Percentiles rank a stretch among this genome's conserved stretches.
Conservation (phyloP, 2,113 vertebrate genomes). For the Cinclus cinclus region DNA sequence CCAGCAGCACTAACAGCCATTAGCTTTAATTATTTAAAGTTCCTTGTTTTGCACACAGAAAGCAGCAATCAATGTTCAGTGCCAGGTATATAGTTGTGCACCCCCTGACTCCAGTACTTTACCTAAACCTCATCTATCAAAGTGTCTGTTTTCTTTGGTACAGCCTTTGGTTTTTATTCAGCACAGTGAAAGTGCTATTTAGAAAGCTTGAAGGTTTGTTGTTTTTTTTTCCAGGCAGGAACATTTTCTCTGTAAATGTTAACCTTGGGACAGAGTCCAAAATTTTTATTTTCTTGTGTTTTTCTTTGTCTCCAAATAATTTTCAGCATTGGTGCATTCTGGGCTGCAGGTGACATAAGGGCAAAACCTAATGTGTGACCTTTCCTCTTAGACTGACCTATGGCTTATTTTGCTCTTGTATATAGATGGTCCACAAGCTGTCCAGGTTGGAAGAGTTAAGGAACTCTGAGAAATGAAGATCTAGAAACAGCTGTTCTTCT, state of each 20-base stretch:
- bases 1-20: conserved; percentile 4
- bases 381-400: not conserved
- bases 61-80: not conserved
- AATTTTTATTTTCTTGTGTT: conserved; percentile 1
- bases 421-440: not conserved
- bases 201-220: not conserved
- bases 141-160: not conserved
- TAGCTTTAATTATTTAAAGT: conserved; percentile 51
- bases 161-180: not conserved
- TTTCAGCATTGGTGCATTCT: not conserved
- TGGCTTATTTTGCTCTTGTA: not conserved
- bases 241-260: conserved; percentile 19
- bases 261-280: not conserved
- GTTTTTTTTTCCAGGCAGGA: not conserved
- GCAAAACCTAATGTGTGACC: not conserved
- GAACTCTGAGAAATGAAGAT: not conserved
- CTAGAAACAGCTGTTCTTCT: not conserved
- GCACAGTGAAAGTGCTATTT: not conserved
- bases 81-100: not conserved
- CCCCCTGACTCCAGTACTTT: not conserved
- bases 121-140: not conserved
- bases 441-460: not conserved
- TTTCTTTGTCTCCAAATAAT: not conserved
- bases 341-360: not conserved
- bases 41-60: conserved; percentile 18